Evolutionary conservation across 2,113 vertebrate species (phyloP).

Genomic region (Megaptera novaeangliae): DNA sequence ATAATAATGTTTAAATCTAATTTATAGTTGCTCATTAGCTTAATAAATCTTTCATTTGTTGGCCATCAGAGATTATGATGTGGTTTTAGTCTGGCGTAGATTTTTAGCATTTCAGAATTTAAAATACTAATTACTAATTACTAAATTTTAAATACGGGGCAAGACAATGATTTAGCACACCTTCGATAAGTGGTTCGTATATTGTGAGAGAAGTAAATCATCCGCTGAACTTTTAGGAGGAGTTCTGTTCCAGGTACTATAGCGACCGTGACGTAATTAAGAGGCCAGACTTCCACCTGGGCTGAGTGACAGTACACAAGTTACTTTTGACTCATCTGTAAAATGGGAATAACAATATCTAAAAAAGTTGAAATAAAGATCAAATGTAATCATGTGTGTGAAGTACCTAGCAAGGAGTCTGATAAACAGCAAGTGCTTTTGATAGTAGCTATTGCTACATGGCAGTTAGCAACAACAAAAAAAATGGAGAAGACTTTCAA

Average conservation of each 20-base stretch:
- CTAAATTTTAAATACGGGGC: not conserved
- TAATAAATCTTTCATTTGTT: not conserved
- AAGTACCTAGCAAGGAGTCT: not conserved
- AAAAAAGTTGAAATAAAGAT: not conserved
- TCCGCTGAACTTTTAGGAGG: not conserved
- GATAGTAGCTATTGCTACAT: not conserved
- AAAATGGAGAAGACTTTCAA: not conserved
- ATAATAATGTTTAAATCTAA: not conserved
- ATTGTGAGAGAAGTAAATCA: not conserved
- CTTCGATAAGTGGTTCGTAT: not conserved
- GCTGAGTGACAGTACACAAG: not conserved
- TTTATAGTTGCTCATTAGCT: not conserved
- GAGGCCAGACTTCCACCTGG: not conserved
- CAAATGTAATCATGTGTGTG: not conserved
- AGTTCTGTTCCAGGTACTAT: not conserved
- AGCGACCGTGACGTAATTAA: not conserved
- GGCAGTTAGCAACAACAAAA: not conserved
- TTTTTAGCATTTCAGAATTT: not conserved
- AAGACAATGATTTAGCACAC: not conserved
- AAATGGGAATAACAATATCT: not conserved
- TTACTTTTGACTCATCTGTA: not conserved
- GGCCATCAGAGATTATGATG: not conserved
- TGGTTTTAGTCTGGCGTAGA: not conserved
- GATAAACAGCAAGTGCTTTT: not conserved
- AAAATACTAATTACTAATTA: not conserved